Base-by-base conservation (phyloP, 2,797 vertebrate species). In the Salarias fasciatus region DNA sequence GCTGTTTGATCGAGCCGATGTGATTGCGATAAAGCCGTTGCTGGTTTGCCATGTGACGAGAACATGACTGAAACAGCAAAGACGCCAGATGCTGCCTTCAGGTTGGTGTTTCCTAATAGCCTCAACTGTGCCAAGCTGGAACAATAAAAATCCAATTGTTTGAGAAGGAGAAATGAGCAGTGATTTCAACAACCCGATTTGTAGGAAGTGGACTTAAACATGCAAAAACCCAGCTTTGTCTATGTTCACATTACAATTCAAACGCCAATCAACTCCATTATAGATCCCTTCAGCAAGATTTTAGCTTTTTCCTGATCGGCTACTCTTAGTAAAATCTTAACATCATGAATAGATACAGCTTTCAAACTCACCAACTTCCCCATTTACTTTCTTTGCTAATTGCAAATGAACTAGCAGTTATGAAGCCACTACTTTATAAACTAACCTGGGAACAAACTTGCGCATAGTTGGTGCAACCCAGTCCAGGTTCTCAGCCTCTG, bases 381-480 rank as follows among this genome's bases (percentile, higher is more conserved):
- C 33, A 65, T 82, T 75, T 44, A 59, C 46, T 37, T 57, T 35
- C 62, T 59, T 70, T 55, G 52, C 66, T 64, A 70, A 84, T 61
- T 58, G 48, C 71, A 82, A 85, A 77, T 70, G 10, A 84, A 75
- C 53, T 30, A 59, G 61, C 68, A 66, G 67, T 77, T 29, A 48
- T 45, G 57, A 75, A 70, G 70, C 72, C 67, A 43, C 63, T 74
- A 56, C 41, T 67, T 72, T 63, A 47, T 63, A 58, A 55, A 38
- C 51, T 77, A 80, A 86, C 64, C 75, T 84, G 82, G 87, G 84
- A 87, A 86, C 79, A 86, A 85, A 85, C 75, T 79, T 78, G 78
- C 69, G 74, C 75, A 80, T 76, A 86, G 88, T 77, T 89, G 84
- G 77, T 89, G 85, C 83, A 88, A 87, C 78, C 80, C 74, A 72